Evolutionary conservation across 2,797 vertebrate species (phyloP), one percentile per base, ranked within the genome.

Genomic region (Dryobates pubescens): DNA sequence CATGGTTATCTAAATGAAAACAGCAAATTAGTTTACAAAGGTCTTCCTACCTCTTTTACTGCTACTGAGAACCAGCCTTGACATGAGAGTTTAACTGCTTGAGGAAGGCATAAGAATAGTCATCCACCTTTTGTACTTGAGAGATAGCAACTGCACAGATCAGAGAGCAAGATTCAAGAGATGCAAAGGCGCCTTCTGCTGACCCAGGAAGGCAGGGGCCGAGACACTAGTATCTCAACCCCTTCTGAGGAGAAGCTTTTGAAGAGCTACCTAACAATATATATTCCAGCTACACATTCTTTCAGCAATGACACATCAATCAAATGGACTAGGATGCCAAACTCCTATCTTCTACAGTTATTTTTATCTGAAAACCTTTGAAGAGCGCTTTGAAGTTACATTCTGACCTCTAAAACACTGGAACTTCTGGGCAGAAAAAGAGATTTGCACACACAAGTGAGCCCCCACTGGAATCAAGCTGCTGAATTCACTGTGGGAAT

Each of bases 321-420:
- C 84, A 92, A 64, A 83, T 6, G n/a, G 68, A 56, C 62, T 56
- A 45, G 47, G 56, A 54, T 90, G 75, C 47, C 86, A 87, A 90
- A 78, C 38, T 87, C 34, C 0, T 58, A 17, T 47, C 68, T 92
- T 82, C 68, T 62, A 71, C 20, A 29, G 73, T 70, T 81, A 72
- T 91, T 93, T 94, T 94, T 81, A 73, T 74, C 88, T 67, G 70
- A 74, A 95, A 92, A 59, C 53, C 73, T 91, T 92, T 94, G 85
- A 95, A 94, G 79, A 91, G 70, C 3, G 3, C 73, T 96, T 95
- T 96, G 90, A 96, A 92, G 69, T 71, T 89, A 59, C 53, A 78
- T 89, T 79, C 76, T 92, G 90, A 72, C 38, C 62, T 92, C 86
- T 87, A 69, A 63, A 91, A 61, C 16, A n/a, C 45, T 1, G 53